Base-by-base conservation (phyloP, 2,797 vertebrate species). In the Amniataba percoides region DNA sequence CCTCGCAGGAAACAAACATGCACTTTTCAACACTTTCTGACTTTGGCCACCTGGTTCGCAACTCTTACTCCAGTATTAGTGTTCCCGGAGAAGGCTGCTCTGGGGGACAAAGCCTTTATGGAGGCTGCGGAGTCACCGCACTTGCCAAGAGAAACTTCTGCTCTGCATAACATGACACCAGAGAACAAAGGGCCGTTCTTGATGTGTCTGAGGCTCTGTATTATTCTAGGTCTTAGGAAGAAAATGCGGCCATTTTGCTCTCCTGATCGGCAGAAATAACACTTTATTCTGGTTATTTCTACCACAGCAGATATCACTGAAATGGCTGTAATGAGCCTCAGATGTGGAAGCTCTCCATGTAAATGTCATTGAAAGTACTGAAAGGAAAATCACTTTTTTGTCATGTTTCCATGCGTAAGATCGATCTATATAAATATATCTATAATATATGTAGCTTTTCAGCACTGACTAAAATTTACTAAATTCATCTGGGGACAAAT, bases 61-160 rank as follows among this genome's bases (percentile, higher is more conserved):
- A 75, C 66, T 74, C 74, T 84, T 48, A 25, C 62, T 77, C 65
- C 59, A 36, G n/a, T 77, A 61, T 53, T 67, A 79, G 81, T 73
- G 75, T 27, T 82, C 85, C 90, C 89, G 94, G 90, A 87, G 91
- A 81, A 92, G 70, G 78, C 82, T 81, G 79, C 80, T 78, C 73
- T 73, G 66, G 72, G 64, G 86, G 85, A 91, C 87, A 89, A 90
- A 90, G 60, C 40, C 78, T 94, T 31, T 86, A 90, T 82, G 87
- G 86, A 92, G 36, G 43, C 51, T 74, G 87, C 65, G 7, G 48
- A 82, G 72, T 23, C 40, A 45, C 19, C 34, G 36, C 66, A 21
- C 56, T 67, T 61, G 92, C 93, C 94, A 94, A 93, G 69, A 92
- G 79, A 93, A 95, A 92, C 84, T 39, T 91, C 85, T 79, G 86